Base-by-base conservation (phyloP, 2,797 vertebrate genomes). In the Semaprochilodus insignis region DNA sequence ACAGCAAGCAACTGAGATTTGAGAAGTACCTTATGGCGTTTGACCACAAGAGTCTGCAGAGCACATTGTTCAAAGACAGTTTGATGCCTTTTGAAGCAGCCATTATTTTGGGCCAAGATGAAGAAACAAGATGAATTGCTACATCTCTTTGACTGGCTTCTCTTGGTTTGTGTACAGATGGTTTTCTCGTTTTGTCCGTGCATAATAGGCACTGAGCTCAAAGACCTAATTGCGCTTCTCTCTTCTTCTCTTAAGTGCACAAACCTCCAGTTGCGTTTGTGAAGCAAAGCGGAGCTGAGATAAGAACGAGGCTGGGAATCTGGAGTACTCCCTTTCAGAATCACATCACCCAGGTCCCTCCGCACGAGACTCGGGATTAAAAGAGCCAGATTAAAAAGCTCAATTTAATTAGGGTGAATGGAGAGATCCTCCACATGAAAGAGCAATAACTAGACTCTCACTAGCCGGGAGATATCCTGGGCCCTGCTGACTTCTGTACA, bases 321-420 rank as follows among this genome's bases (percentile, higher is more conserved):
- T 92, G 88, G 91, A 93, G 93, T 94, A 93, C 92, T 94, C 93
- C 91, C 91, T 94, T 95, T 95, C 93, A 95, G 91, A 91, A 95
- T 95, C 94, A 92, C 93, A 94, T 94, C 94, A 93, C 91, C 90
- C 90, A 91, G 91, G 90, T 94, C 93, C 94, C 93, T 92, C 90
- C 90, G 92, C 94, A 94, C 92, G 93, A 93, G 93, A 94, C 93
- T 94, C 88, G 85, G 94, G 94, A 95, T 96, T 95, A 95, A 94
- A 93, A 90, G 92, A 95, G 93, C 90, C 93, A 92, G 95, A 95
- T 94, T 95, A 94, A 95, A 94, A 95, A 95, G 90, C 92, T 94
- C 93, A 94, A 95, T 96, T 95, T 96, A 96, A 96, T 96, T 95
- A 95, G 92, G 92, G 92, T 91, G 93, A 95, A 94, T 92, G 92